These are phyloP conservation scores for Pantala flavescens DNA, from an alignment of 1,140 invertebrate genomes.

Conservation along the genomic window DNA sequence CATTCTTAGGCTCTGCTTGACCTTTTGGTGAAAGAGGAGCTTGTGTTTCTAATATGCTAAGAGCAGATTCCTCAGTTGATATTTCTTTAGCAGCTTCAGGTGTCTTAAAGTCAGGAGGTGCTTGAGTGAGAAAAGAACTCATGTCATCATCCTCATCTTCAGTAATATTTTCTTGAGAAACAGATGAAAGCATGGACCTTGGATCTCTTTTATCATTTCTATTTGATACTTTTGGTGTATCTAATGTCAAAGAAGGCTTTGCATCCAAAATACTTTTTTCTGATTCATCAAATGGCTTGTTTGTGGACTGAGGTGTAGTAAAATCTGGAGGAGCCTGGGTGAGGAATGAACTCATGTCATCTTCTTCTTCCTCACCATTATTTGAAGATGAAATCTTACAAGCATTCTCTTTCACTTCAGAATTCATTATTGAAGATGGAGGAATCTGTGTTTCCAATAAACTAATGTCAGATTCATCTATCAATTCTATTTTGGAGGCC, in stretches of 20 bases:
- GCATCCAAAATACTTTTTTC: neutral
- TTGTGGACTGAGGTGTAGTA: neutral
- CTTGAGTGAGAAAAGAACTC: neutral
- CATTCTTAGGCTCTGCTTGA: too few species aligned
- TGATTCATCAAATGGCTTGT: neutral
- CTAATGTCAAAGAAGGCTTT: neutral
- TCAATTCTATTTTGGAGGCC: neutral
- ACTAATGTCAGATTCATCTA: neutral
- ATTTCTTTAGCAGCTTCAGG: neutral
- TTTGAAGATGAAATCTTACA: too few species aligned
- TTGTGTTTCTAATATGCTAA: neutral
- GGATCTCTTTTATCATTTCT: too few species aligned
- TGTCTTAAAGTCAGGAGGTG: neutral
- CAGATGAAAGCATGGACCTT: too few species aligned
- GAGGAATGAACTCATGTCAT: neutral
- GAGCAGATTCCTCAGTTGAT: neutral
- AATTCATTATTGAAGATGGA: neutral
- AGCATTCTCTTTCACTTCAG: neutral
- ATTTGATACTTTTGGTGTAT: too few species aligned
- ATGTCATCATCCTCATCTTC: too few species aligned
- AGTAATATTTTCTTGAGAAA: too few species aligned
- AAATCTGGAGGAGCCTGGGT: neutral
- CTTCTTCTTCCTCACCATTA: neutral
- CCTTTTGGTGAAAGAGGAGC: neutral
- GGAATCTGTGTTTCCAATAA: neutral